Evolutionary conservation across 1,140 invertebrate species (phyloP), one percentile per base, ranked within the genome.

Genomic region (Macrobrachium nipponense): DNA sequence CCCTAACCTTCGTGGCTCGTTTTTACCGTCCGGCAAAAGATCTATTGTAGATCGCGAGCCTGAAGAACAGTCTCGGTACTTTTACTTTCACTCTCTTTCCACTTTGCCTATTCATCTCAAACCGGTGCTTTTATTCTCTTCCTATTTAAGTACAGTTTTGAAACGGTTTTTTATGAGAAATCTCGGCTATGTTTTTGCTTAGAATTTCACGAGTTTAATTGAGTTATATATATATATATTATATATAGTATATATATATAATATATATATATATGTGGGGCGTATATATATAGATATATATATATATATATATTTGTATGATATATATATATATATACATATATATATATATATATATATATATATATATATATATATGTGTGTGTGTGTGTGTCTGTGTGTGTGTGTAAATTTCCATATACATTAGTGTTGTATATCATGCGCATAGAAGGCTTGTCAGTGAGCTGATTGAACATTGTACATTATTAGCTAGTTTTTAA

Each of bases 261-360:
- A 10, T 18, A 20, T 59, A 77, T 58, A 59, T 77, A n/a, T 44
- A 14, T 58, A 12, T 20, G 20, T 44, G n/a, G n/a, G n/a, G n/a
- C n/a, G 27, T 51, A 44, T 76, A 59, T 77, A n/a, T 78, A 78
- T 78, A 62, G 62, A 60, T 78, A 78, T 61, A 59, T 78, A 78
- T 60, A 59, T 60, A 78, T 60, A 59, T 60, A 60, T 58, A 51
- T 58, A 51, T 58, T 58, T 58, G 17, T 58, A 77, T 17, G 14
- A 1, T 4, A 0, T n/a, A 60, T 78, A n/a, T 78, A 23, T 78
- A 60, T 78, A n/a, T 78, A 60, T 78, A n/a, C 61, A 60, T 78
- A n/a, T 78, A 60, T 78, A 60, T 78, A 60, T 78, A 60, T 78
- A n/a, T 78, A 23, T 78, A n/a, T 78, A 60, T 78, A 20, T 78